These are phyloP conservation scores for Athalia cordata DNA, from an alignment of 2,888 invertebrate genomes.

Conservation along the genomic window DNA sequence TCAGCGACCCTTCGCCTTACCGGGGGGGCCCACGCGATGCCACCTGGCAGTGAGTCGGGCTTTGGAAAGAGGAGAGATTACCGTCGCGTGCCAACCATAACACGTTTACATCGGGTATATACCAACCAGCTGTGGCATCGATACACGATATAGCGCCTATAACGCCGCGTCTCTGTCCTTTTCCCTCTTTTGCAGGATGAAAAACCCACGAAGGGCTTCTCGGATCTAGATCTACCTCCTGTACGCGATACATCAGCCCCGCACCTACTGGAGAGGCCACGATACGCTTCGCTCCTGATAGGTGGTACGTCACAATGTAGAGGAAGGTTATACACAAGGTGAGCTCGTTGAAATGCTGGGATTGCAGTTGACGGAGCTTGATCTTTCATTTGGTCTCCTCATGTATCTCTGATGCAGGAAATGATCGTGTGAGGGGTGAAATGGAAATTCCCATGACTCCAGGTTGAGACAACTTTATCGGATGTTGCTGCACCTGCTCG, in stretches of 20 bases:
- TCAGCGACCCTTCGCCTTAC: not conserved
- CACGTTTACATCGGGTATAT: conserved; percentile 20
- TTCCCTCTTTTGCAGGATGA: not conserved
- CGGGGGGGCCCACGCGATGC: conserved; percentile 28
- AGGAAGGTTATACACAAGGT: not conserved
- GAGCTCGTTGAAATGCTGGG: not conserved
- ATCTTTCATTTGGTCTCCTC: not conserved
- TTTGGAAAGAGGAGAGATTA: conserved; percentile 15
- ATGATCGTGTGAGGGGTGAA: too few relatives aligned
- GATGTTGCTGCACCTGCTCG: not conserved
- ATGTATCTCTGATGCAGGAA: too few relatives aligned
- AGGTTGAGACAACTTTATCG: not conserved
- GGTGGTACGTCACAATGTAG: not conserved
- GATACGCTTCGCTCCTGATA: conserved; percentile 33
- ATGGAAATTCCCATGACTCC: not conserved
- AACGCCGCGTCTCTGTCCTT: not conserved
- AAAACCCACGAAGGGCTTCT: conserved; percentile 54
- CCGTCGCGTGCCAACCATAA: conserved; percentile 34
- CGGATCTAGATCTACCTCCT: conserved; percentile 40
- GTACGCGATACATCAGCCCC: conserved; percentile 22
- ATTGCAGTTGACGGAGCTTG: not conserved
- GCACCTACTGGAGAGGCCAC: conserved; percentile 5
- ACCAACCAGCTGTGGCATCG: conserved; percentile 36
- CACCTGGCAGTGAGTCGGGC: conserved; percentile 27
- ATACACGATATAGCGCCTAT: conserved; percentile 2